Base-by-base conservation (phyloP, 2,113 vertebrate species). In the Fregetta grallaria region DNA sequence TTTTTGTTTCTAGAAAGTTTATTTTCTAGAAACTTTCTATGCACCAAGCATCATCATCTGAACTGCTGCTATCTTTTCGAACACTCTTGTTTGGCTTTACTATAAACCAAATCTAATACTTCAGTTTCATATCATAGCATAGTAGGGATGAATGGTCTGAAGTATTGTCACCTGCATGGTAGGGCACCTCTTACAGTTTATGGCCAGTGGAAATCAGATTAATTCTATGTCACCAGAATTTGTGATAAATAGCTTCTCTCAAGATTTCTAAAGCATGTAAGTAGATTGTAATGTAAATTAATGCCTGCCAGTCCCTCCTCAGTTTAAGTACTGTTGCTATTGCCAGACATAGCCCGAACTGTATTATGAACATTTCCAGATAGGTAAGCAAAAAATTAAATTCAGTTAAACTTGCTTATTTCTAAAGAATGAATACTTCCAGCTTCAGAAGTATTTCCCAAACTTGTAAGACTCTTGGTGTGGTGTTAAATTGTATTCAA, bases 1-100 rank as follows among this genome's bases (percentile, higher is more conserved):
- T 53, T 92, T 94, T 56, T 91, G 81, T 94, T 96, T 88, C 85
- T 93, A 89, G 91, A 93, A 88, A 90, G 71, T 53, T 88, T 91
- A 66, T 86, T 66, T 67, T 85, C 81, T 66, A 73, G 88, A 79
- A 90, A 87, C 92, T 86, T 87, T 58, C 42, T 59, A 10, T 19
- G n/a, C 72, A 87, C 95, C 45, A 58, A 70, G 67, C 81, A 85
- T 90, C 73, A 55, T 91, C 83, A 85, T 93, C 92, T 94, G 84
- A 92, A 92, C 89, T 96, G 88, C 83, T 94, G 86, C 61, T 84
- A 68, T 94, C 86, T 88, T 79, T 68, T 91, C 52, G 94, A 92
- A 58, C 13, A 11, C 52, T 56, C 17, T 38, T 38, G 3, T 50
- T 91, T 81, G 90, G n/a, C 50, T 90, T 73, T 71, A 22, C 61